phyloP scores from a whole-genome alignment of 2,113 vertebrate species.

The Leiothrix lutea region DNA sequence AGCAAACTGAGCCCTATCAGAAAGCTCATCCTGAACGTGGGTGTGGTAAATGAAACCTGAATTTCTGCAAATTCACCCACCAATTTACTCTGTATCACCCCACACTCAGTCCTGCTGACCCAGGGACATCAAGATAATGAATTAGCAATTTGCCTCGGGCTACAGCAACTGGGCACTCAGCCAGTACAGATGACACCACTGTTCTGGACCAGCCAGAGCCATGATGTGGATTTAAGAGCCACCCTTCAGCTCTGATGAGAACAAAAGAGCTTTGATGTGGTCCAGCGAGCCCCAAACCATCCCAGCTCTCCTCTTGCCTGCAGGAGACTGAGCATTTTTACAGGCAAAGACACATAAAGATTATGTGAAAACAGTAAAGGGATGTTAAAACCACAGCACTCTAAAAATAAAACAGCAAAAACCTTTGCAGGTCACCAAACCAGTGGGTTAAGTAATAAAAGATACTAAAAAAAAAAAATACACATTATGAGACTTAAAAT shows the following conservation, averaged over 20 bases:
- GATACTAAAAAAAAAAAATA: not conserved
- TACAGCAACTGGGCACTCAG: not conserved
- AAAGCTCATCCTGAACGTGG: accelerated
- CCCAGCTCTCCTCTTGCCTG: not conserved
- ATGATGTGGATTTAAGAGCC: not conserved
- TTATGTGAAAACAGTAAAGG: not conserved
- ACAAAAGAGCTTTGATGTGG: not conserved
- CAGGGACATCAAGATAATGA: accelerated
- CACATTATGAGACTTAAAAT: not conserved
- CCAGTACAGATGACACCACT: not conserved
- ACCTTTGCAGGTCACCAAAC: not conserved
- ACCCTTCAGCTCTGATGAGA: not conserved
- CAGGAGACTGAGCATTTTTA: not conserved
- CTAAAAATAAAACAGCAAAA: not conserved
- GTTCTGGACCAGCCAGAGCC: not conserved
- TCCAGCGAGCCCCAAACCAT: not conserved
- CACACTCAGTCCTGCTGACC: not conserved
- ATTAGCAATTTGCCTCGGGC: not conserved
- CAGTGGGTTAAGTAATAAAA: not conserved
- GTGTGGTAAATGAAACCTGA: not conserved
- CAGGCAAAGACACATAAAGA: not conserved
- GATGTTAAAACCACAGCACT: not conserved
- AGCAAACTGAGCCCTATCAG: not conserved
- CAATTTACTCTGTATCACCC: not conserved
- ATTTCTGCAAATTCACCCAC: not conserved